Percentiles rank a stretch among this genome's conserved stretches.
These are phyloP conservation scores for Pachydiplax longipennis DNA, from an alignment of 2,888 invertebrate species.

Conservation along the genomic window DNA sequence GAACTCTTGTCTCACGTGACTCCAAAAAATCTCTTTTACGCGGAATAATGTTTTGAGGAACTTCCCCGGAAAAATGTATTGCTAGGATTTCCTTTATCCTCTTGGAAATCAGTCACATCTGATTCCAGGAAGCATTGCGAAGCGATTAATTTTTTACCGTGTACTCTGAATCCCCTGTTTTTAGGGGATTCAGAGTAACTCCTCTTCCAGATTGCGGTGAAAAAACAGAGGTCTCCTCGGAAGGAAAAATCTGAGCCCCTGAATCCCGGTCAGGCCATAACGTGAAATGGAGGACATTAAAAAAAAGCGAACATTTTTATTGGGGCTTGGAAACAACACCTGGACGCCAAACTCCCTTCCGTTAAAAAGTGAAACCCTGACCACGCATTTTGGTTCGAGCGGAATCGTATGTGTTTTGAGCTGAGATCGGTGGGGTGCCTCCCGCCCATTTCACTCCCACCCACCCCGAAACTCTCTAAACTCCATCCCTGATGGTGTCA, in stretches of 20 bases:
- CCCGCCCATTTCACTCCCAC: background rate
- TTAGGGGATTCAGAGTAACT: too few relatives aligned
- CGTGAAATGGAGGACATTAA: background rate
- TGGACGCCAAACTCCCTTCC: background rate
- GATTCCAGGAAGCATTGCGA: background rate
- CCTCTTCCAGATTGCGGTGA: background rate
- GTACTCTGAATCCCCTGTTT: too few relatives aligned
- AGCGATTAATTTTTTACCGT: too few relatives aligned
- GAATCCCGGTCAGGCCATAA: background rate
- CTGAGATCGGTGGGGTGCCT: background rate
- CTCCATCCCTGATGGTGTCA: constrained; percentile 36
- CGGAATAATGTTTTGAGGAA: background rate
- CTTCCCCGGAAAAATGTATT: background rate
- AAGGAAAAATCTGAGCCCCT: background rate
- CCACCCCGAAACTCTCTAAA: background rate
- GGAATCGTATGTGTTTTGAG: background rate
- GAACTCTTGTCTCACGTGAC: background rate
- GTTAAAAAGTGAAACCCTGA: background rate
- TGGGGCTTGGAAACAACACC: background rate
- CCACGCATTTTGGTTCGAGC: background rate
- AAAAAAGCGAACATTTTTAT: background rate
- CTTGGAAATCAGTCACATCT: background rate
- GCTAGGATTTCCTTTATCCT: background rate
- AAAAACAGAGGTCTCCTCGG: background rate
- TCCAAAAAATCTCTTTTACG: background rate